Conservation (phyloP, 2,113 vertebrate genomes). For the Salvelinus sp. region DNA sequence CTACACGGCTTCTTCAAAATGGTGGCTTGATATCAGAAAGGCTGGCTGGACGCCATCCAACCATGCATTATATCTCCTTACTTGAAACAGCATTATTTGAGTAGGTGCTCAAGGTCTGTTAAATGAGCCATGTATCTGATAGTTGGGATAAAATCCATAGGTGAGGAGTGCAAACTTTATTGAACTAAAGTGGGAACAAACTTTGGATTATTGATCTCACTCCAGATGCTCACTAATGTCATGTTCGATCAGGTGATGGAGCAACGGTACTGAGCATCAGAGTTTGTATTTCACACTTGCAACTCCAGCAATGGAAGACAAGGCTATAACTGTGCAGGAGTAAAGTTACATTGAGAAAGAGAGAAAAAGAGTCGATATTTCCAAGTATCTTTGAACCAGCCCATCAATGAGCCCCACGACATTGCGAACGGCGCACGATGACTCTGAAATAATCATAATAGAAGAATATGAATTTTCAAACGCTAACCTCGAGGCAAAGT, state of each 20-base stretch:
- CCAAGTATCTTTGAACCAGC: slow-evolving; percentile 3
- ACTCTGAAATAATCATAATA: slow-evolving; percentile 58
- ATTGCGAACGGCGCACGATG: slow-evolving; percentile 26
- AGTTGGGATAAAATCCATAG: slow-evolving; percentile 33
- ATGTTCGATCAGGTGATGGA: slow-evolving; percentile 58
- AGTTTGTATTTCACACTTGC: slow-evolving; percentile 45
- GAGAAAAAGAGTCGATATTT: slow-evolving; percentile 53
- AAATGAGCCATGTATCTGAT: slow-evolving; percentile 39
- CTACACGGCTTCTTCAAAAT: too few species aligned
- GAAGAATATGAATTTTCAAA: slow-evolving; percentile 55
- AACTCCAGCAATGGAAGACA: slow-evolving; percentile 53
- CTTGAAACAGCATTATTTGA: too few species aligned
- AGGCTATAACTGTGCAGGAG: slow-evolving; percentile 36
- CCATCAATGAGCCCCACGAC: slow-evolving; percentile 48
- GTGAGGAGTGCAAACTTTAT: slow-evolving; percentile 56
- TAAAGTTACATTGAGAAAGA: slow-evolving; percentile 37
- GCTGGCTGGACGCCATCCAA: too few species aligned
- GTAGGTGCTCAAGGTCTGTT: too few species aligned
- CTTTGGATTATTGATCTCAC: slow-evolving; percentile 69
- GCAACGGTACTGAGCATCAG: slow-evolving; percentile 42
- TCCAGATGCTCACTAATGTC: slow-evolving; percentile 64
- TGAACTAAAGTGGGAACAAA: slow-evolving; percentile 62
- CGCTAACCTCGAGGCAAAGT: slow-evolving; percentile 53
- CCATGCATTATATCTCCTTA: too few species aligned
- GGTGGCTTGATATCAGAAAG: too few species aligned